Conservation (phyloP, 2,113 vertebrate species). For the Ochotona curzoniae region DNA sequence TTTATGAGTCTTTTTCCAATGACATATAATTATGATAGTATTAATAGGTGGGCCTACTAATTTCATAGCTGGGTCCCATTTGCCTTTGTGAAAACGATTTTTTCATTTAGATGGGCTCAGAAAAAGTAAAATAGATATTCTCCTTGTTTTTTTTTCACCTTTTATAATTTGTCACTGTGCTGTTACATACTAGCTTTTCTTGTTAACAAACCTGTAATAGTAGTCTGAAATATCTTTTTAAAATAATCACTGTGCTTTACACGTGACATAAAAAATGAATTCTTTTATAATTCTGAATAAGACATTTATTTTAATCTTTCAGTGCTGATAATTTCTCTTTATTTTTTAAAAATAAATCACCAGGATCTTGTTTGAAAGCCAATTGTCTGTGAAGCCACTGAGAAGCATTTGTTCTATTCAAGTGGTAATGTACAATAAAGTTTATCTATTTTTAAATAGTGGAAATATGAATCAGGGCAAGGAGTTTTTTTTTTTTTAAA, state of each 20-base stretch:
- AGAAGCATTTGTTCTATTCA: slow-evolving; percentile 85
- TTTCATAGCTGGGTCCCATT: slow-evolving; percentile 53
- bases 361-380: slow-evolving; percentile 77
- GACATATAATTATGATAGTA: slow-evolving; percentile 29
- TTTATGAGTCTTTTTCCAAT: not conserved
- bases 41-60: slow-evolving; percentile 14
- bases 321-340: slow-evolving; percentile 65
- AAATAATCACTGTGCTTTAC: slow-evolving; percentile 71
- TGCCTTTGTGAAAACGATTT: slow-evolving; percentile 69
- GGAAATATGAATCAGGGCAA: slow-evolving; percentile 78
- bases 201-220: slow-evolving; percentile 37
- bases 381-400: slow-evolving; percentile 79
- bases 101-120: slow-evolving; percentile 55
- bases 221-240: slow-evolving; percentile 56
- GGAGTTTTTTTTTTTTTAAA: slow-evolving; percentile 63
- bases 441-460: slow-evolving; percentile 83
- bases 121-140: slow-evolving; percentile 58
- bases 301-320: slow-evolving; percentile 80
- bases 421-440: slow-evolving; percentile 83
- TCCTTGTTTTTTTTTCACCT: slow-evolving; percentile 50
- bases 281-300: slow-evolving; percentile 78
- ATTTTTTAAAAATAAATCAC: slow-evolving; percentile 81
- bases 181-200: slow-evolving; percentile 40
- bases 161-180: not conserved
- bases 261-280: slow-evolving; percentile 71